A percentile compares a stretch with the other conserved stretches of the same genome.
These are phyloP conservation scores for Pyrgilauda ruficollis DNA, from an alignment of 2,113 vertebrate genomes.

Conservation along the genomic window DNA sequence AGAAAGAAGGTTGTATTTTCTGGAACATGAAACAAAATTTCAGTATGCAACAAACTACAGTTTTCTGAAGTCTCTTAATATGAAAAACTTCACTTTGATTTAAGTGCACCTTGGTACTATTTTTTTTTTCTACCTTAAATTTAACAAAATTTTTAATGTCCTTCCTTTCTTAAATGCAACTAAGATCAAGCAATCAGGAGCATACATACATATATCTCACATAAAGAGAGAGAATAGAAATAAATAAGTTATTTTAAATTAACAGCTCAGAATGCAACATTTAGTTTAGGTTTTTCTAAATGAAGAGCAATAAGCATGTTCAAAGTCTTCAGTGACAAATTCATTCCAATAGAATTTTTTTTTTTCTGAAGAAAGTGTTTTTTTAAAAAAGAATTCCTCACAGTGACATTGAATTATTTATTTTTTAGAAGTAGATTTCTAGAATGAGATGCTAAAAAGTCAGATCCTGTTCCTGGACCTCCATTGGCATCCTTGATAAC, in stretches of 20 bases:
- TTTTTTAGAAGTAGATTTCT: neutral
- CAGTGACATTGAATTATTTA: neutral
- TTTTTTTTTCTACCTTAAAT: neutral
- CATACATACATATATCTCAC: neutral
- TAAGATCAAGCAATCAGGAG: neutral
- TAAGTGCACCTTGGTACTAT: neutral
- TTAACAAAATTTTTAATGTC: neutral
- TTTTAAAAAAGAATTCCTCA: neutral
- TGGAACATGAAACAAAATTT: neutral
- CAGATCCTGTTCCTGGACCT: neutral
- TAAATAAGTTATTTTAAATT: neutral
- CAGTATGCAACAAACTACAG: neutral
- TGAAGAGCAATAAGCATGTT: neutral
- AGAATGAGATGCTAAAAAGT: neutral
- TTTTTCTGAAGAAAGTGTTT: neutral
- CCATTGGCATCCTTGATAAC: neutral
- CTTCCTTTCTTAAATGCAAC: neutral
- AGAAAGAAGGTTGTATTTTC: neutral
- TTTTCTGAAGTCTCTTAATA: neutral
- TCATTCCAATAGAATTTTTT: neutral
- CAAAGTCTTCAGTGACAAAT: neutral
- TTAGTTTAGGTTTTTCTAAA: neutral
- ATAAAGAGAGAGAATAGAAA: neutral
- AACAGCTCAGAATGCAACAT: neutral
- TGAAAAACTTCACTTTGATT: neutral